phyloP scores from a whole-genome alignment of 1,140 invertebrate species.

The Caenorhabditis inopinata region DNA sequence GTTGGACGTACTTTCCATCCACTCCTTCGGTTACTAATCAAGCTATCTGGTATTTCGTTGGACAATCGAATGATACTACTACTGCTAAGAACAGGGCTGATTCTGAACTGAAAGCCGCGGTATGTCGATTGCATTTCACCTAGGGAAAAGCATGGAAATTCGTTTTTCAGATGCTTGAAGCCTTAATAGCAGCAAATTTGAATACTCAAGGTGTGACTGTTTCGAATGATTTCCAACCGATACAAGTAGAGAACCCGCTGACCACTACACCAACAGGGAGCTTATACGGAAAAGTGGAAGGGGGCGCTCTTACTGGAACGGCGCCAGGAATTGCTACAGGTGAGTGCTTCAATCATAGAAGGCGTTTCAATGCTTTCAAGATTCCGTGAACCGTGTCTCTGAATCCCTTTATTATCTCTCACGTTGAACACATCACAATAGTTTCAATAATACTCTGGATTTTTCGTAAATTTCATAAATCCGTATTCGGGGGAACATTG shows the following conservation, averaged over 20 bases:
- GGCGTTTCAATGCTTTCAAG: too few relatives aligned
- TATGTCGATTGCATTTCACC: neutral
- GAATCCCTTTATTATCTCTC: too few relatives aligned
- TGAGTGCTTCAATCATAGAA: too few relatives aligned
- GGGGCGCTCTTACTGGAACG: constrained; percentile 10
- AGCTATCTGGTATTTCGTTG: constrained; percentile 36
- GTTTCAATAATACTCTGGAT: too few relatives aligned
- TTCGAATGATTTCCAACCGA: constrained; percentile 15
- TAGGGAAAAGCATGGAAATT: neutral
- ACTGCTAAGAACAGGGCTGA: neutral
- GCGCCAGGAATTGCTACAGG: neutral
- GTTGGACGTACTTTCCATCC: constrained; percentile 31
- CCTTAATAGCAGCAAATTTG: constrained; percentile 22
- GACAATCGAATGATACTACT: constrained; percentile 21
- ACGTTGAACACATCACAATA: too few relatives aligned
- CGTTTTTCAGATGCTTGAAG: constrained; percentile 35
- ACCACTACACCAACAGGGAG: constrained; percentile 12
- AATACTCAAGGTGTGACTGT: constrained; percentile 30
- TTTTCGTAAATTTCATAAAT: too few relatives aligned
- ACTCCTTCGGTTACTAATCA: neutral
- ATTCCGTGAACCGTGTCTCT: too few relatives aligned
- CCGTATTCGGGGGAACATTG: too few relatives aligned
- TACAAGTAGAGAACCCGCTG: constrained; percentile 34
- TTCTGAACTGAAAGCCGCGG: constrained; percentile 2
- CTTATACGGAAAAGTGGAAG: constrained; percentile 38